Conservation (phyloP, 2,113 vertebrate species). For the Aegotheles bennettii region DNA sequence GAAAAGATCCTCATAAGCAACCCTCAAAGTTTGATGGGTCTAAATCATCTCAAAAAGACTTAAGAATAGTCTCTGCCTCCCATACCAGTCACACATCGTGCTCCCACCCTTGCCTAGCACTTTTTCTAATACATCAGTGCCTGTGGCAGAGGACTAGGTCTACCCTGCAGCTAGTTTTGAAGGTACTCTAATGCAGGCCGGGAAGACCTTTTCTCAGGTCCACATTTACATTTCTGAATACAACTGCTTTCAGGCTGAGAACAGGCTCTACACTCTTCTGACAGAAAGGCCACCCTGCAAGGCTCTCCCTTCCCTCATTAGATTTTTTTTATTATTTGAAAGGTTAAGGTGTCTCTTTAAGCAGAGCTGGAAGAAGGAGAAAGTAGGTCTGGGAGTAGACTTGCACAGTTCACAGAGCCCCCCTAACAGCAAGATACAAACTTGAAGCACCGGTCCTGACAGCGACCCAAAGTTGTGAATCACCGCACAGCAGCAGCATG, state of each 20-base stretch:
- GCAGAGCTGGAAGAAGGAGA: background rate
- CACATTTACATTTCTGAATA: background rate
- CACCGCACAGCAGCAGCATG: background rate
- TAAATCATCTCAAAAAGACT: background rate
- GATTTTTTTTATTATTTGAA: background rate
- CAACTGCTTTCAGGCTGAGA: background rate
- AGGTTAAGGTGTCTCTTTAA: background rate
- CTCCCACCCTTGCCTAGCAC: background rate
- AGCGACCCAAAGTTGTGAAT: background rate
- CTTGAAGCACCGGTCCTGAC: background rate
- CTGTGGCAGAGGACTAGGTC: background rate
- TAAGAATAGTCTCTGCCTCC: background rate
- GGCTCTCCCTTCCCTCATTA: background rate
- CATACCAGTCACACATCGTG: accelerated
- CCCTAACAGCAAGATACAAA: background rate
- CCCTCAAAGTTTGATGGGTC: background rate
- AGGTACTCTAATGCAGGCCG: background rate
- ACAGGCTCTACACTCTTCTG: background rate
- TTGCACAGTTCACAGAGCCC: background rate
- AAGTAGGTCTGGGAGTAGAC: background rate
- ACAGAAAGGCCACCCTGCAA: background rate
- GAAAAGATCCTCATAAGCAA: background rate
- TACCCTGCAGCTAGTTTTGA: background rate
- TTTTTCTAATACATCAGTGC: background rate
- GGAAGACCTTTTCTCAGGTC: background rate